Conservation (phyloP, 2,113 vertebrate species). For the Neotoma lepida region DNA sequence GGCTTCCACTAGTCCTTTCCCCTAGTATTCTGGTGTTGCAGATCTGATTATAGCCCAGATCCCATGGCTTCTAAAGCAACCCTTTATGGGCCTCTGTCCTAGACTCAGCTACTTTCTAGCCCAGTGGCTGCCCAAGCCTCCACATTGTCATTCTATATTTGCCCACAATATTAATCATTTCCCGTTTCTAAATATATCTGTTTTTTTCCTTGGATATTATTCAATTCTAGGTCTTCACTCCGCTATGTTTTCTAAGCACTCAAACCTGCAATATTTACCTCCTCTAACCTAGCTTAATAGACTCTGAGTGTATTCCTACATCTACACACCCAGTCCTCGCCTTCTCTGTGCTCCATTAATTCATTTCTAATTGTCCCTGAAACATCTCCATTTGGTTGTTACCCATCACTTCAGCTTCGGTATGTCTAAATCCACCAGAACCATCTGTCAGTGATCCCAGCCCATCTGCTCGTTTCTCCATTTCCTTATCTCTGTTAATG, state of each 20-base stretch:
- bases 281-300: not conserved
- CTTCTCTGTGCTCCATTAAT: not conserved
- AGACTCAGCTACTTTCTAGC: not conserved
- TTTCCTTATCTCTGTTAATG: slow-evolving; percentile 46
- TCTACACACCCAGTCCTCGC: not conserved
- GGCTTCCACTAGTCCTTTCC: not conserved
- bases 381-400: slow-evolving; percentile 49
- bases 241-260: not conserved
- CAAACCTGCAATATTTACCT: slow-evolving; percentile 1
- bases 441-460: slow-evolving; percentile 50
- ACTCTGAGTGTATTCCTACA: not conserved
- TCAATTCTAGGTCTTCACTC: not conserved
- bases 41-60: not conserved
- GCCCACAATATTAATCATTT: not conserved
- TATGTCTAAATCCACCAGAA: slow-evolving; percentile 58
- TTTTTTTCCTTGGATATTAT: not conserved
- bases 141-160: not conserved
- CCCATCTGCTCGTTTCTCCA: slow-evolving; percentile 49
- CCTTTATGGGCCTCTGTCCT: not conserved
- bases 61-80: not conserved
- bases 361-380: slow-evolving; percentile 39
- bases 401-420: slow-evolving; percentile 63
- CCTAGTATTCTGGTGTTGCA: not conserved
- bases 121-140: not conserved
- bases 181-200: not conserved